phyloP scores from a whole-genome alignment of 2,797 vertebrate genomes.

The Dermochelys coriacea region DNA sequence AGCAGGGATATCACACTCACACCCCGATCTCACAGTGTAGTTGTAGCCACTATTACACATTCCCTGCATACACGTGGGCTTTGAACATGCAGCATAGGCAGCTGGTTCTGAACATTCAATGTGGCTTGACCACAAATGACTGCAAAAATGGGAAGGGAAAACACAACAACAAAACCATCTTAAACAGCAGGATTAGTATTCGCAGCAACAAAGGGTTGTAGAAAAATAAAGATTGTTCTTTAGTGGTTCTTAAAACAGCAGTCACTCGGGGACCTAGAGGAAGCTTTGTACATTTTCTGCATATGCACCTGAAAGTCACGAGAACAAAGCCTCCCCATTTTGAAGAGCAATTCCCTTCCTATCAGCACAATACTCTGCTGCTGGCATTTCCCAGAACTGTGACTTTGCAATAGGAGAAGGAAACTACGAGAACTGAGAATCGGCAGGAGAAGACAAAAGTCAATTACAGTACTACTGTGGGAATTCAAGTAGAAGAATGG shows the following conservation, averaged over 20 bases:
- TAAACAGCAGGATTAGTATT: not conserved
- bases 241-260: conserved; percentile 56
- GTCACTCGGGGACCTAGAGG: conserved; percentile 35
- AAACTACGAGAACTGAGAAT: not conserved
- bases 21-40: not conserved
- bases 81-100: conserved; percentile 13
- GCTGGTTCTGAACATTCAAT: conserved; percentile 38
- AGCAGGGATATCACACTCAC: not conserved
- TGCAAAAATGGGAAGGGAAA: conserved; percentile 11
- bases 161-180: not conserved
- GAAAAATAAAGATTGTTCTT: conserved; percentile 37
- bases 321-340: conserved; percentile 43
- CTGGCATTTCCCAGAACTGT: not conserved
- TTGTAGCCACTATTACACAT: not conserved
- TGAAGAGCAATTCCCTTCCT: conserved; percentile 13
- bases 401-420: not conserved
- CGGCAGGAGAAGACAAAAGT: not conserved
- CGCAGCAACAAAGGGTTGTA: conserved; percentile 6
- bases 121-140: conserved; percentile 4
- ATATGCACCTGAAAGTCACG: not conserved
- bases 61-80: not conserved
- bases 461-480: conserved; percentile 50
- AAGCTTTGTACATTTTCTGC: conserved; percentile 5
- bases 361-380: conserved; percentile 16
- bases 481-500: conserved; percentile 63